phyloP scores from a whole-genome alignment of 2,797 vertebrate species.

The Muscicapa comitata region DNA sequence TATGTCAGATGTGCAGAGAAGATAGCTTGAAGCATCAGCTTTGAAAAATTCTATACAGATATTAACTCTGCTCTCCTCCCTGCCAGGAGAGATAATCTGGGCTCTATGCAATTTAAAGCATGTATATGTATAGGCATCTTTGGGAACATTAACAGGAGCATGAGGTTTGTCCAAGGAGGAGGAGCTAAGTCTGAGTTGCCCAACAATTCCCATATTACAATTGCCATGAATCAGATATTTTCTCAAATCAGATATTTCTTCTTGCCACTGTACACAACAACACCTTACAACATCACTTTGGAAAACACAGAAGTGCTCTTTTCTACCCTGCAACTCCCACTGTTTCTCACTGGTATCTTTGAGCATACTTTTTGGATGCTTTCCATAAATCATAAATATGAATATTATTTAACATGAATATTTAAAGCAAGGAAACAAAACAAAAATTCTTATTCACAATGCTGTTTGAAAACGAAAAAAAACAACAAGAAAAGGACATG shows the following conservation, averaged over 20 bases:
- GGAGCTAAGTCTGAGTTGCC: not conserved
- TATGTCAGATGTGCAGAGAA: constrained; percentile 12
- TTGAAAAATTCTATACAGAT: constrained; percentile 10
- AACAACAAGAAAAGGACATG: not conserved
- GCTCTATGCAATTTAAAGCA: not conserved
- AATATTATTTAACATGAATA: not conserved
- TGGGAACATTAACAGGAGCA: not conserved
- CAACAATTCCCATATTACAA: not conserved
- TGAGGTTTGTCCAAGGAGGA: not conserved
- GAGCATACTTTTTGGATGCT: not conserved
- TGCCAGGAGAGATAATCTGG: not conserved
- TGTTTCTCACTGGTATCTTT: not conserved
- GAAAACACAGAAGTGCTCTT: not conserved
- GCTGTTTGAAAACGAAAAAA: not conserved
- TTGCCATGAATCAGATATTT: not conserved
- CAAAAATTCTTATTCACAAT: not conserved
- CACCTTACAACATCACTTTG: constrained; percentile 4
- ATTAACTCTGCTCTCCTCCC: not conserved
- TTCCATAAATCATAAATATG: not conserved
- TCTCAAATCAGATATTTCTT: not conserved
- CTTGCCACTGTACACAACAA: not conserved
- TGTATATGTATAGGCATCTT: not conserved
- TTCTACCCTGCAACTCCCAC: not conserved
- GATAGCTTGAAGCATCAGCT: constrained; percentile 21
- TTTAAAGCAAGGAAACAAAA: not conserved